Evolutionary conservation across 2,888 invertebrate genomes (phyloP).

Genomic region (Megaustenia siamemsis): DNA sequence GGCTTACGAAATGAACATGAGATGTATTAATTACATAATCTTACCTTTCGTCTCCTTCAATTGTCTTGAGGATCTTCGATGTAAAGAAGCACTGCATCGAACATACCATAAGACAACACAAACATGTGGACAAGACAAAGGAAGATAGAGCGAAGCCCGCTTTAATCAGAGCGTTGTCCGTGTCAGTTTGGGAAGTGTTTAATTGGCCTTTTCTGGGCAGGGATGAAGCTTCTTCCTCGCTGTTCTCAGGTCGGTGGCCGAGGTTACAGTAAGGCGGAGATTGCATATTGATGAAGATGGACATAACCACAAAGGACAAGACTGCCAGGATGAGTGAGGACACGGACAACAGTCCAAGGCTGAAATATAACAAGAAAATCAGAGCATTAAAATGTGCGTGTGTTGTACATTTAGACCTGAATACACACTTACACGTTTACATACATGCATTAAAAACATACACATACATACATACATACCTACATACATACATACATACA

Average conservation of each 20-base stretch:
- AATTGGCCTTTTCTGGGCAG: background rate
- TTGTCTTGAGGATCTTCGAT: conserved; percentile 92
- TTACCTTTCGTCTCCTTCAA: conserved; percentile 88
- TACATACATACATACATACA: too few species aligned
- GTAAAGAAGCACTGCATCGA: conserved; percentile 96
- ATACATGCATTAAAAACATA: too few species aligned
- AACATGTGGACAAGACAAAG: conserved; percentile 91
- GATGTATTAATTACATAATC: conserved; percentile 40
- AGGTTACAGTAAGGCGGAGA: background rate
- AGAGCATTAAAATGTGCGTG: too few species aligned
- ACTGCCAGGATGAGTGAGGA: conserved; percentile 91
- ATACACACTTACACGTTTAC: too few species aligned
- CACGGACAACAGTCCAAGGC: conserved; percentile 90
- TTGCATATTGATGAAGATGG: conserved; percentile 86
- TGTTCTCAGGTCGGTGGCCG: background rate
- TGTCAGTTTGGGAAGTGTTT: background rate
- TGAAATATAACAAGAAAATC: conserved; percentile 80
- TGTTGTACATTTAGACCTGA: too few species aligned
- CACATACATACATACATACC: too few species aligned
- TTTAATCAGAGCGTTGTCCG: conserved; percentile 85
- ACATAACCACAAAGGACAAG: conserved; percentile 86
- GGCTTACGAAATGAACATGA: too few species aligned
- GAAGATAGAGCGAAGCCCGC: conserved; percentile 94
- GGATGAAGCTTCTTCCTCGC: background rate
- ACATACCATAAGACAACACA: conserved; percentile 94